phyloP scores from a whole-genome alignment of 2,797 vertebrate species.

The Hozukius guyotensis region DNA sequence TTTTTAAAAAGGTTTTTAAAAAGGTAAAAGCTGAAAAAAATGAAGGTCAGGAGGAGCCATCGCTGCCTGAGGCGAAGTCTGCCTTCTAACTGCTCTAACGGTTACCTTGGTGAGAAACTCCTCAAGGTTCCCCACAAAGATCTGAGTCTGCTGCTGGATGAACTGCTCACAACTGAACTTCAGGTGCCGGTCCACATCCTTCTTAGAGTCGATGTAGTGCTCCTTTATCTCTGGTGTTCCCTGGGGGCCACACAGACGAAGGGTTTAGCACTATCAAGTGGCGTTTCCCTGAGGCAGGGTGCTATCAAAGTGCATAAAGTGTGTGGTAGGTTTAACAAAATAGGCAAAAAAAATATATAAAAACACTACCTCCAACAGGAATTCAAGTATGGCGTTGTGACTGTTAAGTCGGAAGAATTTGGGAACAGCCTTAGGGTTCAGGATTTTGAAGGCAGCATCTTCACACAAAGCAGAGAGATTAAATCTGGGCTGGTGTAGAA shows the following conservation, averaged over 20 bases:
- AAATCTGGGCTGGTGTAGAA: slow-evolving; percentile 59
- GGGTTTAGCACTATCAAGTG: slow-evolving; percentile 59
- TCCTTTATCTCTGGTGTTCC: slow-evolving; percentile 98
- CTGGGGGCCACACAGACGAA: slow-evolving; percentile 77
- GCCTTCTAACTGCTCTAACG: slow-evolving; percentile 32
- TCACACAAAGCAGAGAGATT: slow-evolving; percentile 65
- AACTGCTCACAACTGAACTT: slow-evolving; percentile 96
- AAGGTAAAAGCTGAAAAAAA: slow-evolving; percentile 26
- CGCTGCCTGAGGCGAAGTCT: slow-evolving; percentile 55
- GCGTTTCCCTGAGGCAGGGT: slow-evolving; percentile 52
- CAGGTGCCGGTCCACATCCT: slow-evolving; percentile 95
- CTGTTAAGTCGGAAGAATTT: slow-evolving; percentile 97
- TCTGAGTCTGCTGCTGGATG: slow-evolving; percentile 95
- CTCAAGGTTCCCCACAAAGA: slow-evolving; percentile 92
- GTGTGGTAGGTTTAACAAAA: slow-evolving; percentile 49
- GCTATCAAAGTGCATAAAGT: slow-evolving; percentile 62
- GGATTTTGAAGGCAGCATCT: slow-evolving; percentile 99
- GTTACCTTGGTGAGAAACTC: slow-evolving; percentile 95
- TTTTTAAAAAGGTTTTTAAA: slow-evolving; percentile 4
- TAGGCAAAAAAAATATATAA: neutral
- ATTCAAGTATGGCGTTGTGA: slow-evolving; percentile 98
- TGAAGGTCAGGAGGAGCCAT: slow-evolving; percentile 63
- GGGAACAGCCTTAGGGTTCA: slow-evolving; percentile 95
- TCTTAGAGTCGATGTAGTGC: slow-evolving; percentile 98
- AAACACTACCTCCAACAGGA: slow-evolving; percentile 93